phyloP scores from a whole-genome alignment of 2,797 vertebrate genomes.

The Chiroxiphia lanceolata region DNA sequence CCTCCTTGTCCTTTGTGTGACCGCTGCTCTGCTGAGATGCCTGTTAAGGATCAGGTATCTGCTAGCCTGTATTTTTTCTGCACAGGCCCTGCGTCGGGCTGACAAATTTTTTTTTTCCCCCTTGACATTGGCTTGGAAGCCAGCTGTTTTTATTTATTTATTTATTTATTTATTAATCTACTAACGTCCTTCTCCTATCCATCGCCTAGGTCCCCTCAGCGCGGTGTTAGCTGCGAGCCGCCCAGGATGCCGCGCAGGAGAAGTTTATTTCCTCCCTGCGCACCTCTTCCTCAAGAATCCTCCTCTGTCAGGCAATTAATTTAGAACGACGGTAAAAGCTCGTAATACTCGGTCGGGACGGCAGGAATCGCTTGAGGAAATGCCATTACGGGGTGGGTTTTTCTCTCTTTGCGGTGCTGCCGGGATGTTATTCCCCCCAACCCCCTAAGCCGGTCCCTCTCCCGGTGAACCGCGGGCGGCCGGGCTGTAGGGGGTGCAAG shows the following conservation, averaged over 20 bases:
- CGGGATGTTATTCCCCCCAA: rapidly evolving
- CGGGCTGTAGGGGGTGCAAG: slow-evolving; percentile 75
- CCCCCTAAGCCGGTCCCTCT: rapidly evolving
- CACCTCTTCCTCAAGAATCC: neutral
- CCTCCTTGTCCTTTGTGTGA: neutral
- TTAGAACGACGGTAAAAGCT: neutral
- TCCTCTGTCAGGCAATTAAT: neutral
- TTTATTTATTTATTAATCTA: neutral
- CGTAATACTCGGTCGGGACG: neutral
- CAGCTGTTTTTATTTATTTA: neutral
- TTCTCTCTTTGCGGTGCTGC: rapidly evolving
- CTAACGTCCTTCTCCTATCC: neutral
- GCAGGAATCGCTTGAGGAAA: neutral
- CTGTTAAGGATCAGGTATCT: neutral
- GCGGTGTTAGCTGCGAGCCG: rapidly evolving
- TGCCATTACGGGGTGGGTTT: rapidly evolving
- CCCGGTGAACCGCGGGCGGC: neutral
- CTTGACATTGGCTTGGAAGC: neutral
- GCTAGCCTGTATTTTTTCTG: neutral
- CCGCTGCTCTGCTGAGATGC: too few species aligned
- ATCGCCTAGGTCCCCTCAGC: neutral
- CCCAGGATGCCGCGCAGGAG: too few species aligned
- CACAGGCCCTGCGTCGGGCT: too few species aligned
- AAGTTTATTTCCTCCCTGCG: neutral
- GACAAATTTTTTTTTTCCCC: too few species aligned